A percentile compares a stretch with the other conserved stretches of the same genome.
These are phyloP conservation scores for Danio rerio DNA, from an alignment of 2,113 vertebrate species.

Conservation along the genomic window DNA sequence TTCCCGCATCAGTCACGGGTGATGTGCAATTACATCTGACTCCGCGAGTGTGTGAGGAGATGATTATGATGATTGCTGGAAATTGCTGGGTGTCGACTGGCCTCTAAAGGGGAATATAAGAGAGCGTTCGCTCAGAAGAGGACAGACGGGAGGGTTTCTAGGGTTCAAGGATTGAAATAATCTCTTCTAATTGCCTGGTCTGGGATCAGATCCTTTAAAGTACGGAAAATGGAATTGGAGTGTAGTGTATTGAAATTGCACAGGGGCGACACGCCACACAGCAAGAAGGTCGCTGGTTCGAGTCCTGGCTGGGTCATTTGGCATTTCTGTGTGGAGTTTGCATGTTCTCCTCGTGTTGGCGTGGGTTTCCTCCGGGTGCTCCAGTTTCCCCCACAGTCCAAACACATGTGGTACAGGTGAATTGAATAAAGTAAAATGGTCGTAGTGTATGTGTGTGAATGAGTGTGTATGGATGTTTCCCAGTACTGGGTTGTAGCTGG, in stretches of 20 bases:
- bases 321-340: too few species aligned
- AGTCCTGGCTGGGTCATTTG: too few species aligned
- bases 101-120: conserved; percentile 1
- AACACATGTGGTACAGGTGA: too few species aligned
- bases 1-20: neutral
- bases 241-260: neutral
- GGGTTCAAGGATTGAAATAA: neutral
- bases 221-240: neutral
- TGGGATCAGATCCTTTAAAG: neutral
- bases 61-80: conserved; percentile 42
- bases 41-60: conserved; percentile 2
- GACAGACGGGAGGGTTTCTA: neutral
- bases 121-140: neutral
- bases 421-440: too few species aligned
- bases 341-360: too few species aligned
- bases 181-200: neutral
- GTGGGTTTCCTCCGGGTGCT: too few species aligned
- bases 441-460: too few species aligned
- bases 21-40: conserved; percentile 30
- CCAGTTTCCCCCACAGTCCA: too few species aligned
- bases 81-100: conserved; percentile 19
- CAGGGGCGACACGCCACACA: too few species aligned
- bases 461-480: too few species aligned
- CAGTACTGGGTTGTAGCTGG: too few species aligned
- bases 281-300: too few species aligned